These are phyloP conservation scores for Ancistrus triradiatus DNA, from an alignment of 2,113 vertebrate species.

Conservation along the genomic window DNA sequence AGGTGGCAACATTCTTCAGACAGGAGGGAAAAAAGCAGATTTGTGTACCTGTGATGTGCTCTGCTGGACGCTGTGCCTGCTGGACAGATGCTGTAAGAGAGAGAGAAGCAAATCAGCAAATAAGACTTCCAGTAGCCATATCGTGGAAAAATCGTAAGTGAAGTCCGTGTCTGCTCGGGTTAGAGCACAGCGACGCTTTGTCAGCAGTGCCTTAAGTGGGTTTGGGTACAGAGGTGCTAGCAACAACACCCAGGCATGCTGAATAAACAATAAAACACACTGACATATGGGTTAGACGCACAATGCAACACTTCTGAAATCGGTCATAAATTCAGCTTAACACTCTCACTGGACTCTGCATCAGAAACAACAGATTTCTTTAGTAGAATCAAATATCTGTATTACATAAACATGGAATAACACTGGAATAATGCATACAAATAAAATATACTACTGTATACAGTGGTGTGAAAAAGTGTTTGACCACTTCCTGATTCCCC, in stretches of 20 bases:
- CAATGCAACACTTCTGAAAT: too few species aligned
- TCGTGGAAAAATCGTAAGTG: background rate
- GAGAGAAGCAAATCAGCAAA: conserved; percentile 2
- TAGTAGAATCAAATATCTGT: too few species aligned
- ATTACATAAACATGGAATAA: too few species aligned
- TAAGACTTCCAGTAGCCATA: conserved; percentile 5
- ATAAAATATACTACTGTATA: too few species aligned
- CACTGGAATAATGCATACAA: too few species aligned
- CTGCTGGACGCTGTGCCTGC: conserved; percentile 93
- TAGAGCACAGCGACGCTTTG: background rate
- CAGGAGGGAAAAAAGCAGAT: background rate
- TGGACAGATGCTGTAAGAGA: conserved; percentile 83
- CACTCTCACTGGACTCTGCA: too few species aligned
- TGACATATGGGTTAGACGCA: conserved; percentile 3
- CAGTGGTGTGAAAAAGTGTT: too few species aligned
- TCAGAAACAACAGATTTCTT: too few species aligned
- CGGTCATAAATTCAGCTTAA: too few species aligned
- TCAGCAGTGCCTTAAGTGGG: conserved; percentile 3
- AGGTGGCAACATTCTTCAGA: background rate
- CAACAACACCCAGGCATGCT: background rate
- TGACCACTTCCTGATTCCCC: too few species aligned
- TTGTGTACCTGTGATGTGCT: conserved; percentile 87
- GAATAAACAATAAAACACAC: conserved; percentile 1
- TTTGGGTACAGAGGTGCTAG: background rate
- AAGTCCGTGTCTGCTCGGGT: conserved; percentile 4